Percentiles rank a stretch among this genome's conserved stretches.
phyloP scores from a whole-genome alignment of 2,797 vertebrate species.

The Sardinella longiceps region DNA sequence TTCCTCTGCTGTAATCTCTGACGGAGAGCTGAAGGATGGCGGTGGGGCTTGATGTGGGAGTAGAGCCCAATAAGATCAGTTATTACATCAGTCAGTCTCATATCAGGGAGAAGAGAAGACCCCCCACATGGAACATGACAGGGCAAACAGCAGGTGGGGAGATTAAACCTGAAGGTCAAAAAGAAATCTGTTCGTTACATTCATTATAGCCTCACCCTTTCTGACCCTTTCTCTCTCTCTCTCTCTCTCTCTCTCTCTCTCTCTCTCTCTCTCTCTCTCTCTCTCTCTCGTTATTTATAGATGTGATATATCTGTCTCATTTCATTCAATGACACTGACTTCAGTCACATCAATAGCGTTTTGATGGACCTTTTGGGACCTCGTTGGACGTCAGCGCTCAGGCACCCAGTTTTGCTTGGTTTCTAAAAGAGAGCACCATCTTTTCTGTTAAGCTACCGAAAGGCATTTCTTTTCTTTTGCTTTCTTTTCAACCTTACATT shows the following conservation, averaged over 20 bases:
- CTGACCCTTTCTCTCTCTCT: neutral
- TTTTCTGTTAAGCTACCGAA: neutral
- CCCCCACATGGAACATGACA: neutral
- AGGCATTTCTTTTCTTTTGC: neutral
- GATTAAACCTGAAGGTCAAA: conserved; percentile 19
- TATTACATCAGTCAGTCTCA: neutral
- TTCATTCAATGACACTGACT: no score
- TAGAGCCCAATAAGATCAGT: neutral
- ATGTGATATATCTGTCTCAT: no score
- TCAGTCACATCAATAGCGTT: neutral
- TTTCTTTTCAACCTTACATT: neutral
- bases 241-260: neutral
- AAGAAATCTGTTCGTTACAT: neutral
- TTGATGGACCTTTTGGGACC: neutral
- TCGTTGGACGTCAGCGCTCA: neutral
- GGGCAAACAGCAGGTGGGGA: neutral
- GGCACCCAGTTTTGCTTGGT: neutral
- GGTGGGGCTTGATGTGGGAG: neutral
- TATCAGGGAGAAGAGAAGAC: neutral
- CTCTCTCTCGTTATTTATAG: no score
- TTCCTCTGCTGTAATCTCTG: neutral
- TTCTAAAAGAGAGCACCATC: neutral
- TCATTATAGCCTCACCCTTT: neutral
- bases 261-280: neutral
- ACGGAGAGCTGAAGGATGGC: neutral